A percentile compares a stretch with the other conserved stretches of the same genome.
phyloP scores from a whole-genome alignment of 1,140 invertebrate species.

The Sinella curviseta region DNA sequence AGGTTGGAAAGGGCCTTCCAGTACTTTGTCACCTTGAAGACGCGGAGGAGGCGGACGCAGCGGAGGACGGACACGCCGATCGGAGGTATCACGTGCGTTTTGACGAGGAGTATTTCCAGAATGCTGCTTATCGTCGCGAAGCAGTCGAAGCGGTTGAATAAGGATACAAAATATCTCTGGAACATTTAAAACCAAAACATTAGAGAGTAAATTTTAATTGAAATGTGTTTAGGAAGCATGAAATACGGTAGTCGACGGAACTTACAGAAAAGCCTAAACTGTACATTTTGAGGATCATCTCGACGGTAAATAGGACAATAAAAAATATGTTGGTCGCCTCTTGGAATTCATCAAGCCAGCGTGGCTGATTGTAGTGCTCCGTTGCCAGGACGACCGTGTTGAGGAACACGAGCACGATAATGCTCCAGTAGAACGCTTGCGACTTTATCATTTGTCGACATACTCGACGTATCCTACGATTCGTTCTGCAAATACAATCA shows the following conservation, averaged over 20 bases:
- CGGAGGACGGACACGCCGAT: slow-evolving; percentile 91
- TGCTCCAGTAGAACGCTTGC: slow-evolving; percentile 98
- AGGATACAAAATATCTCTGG: too few relatives aligned
- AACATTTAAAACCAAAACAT: background rate
- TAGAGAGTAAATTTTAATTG: background rate
- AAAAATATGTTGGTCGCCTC: slow-evolving; percentile 96
- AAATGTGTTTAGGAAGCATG: slow-evolving; percentile 34
- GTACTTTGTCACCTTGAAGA: slow-evolving; percentile 98
- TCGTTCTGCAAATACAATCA: slow-evolving; percentile 69
- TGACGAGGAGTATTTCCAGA: slow-evolving; percentile 85
- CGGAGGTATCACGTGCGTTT: slow-evolving; percentile 74
- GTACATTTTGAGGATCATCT: slow-evolving; percentile 99
- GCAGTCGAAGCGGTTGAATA: slow-evolving; percentile 94
- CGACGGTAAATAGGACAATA: slow-evolving; percentile 93
- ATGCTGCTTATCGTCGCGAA: slow-evolving; percentile 96
- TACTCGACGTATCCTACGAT: slow-evolving; percentile 80
- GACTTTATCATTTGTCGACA: slow-evolving; percentile 95
- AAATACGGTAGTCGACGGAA: too few relatives aligned
- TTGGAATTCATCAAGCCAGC: too few relatives aligned
- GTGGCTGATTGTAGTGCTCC: slow-evolving; percentile 97
- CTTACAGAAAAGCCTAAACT: slow-evolving; percentile 91
- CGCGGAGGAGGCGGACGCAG: too few relatives aligned
- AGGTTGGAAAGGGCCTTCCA: slow-evolving; percentile 97
- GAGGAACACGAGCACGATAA: slow-evolving; percentile 90
- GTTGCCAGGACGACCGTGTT: slow-evolving; percentile 93